Percentiles rank a stretch among this genome's conserved stretches.
Conservation (phyloP, 2,113 vertebrate genomes). For the Colinus virginianus region DNA sequence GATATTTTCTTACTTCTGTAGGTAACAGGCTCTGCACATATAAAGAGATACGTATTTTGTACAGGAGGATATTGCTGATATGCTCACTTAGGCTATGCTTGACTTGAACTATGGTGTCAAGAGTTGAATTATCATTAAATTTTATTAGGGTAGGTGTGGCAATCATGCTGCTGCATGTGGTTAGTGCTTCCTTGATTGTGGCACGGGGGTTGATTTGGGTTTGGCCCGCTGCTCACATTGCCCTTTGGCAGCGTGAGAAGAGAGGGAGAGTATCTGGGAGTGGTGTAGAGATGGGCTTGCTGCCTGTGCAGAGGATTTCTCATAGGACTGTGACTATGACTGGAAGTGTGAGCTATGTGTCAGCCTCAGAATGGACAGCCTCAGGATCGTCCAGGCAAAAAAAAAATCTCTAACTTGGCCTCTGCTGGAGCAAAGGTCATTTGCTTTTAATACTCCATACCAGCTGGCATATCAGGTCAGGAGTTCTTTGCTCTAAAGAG, state of each 20-base stretch:
- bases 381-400: background rate
- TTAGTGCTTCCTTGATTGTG: accelerated
- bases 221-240: background rate
- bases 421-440: background rate
- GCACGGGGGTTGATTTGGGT: background rate
- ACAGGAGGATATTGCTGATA: accelerated
- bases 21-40: background rate
- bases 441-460: background rate
- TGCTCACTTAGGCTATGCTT: background rate
- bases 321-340: background rate
- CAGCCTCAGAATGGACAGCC: background rate
- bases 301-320: background rate
- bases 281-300: background rate
- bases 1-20: background rate
- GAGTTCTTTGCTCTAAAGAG: background rate
- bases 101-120: background rate
- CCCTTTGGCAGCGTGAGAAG: background rate
- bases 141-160: background rate
- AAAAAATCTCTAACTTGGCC: background rate
- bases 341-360: accelerated
- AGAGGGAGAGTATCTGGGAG: background rate
- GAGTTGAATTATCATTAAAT: background rate
- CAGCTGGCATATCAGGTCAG: background rate
- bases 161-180: background rate
- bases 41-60: accelerated